These are phyloP conservation scores for Heliconius himera DNA, from an alignment of 1,140 invertebrate genomes.

Conservation along the genomic window DNA sequence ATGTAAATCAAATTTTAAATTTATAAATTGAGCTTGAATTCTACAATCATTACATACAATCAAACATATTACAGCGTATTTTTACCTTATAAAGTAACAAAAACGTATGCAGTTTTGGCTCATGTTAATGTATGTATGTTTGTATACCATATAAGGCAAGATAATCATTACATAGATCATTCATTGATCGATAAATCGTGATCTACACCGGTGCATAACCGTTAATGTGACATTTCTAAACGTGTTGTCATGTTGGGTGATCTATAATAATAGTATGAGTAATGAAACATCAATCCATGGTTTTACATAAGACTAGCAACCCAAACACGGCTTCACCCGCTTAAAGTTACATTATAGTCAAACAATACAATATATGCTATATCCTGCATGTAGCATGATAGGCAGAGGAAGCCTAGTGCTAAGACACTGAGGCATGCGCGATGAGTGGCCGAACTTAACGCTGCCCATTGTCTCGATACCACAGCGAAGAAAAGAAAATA, in stretches of 20 bases:
- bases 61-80: too few relatives aligned
- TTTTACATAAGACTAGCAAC: not conserved
- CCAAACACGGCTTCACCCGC: too few relatives aligned
- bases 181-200: slow-evolving; percentile 7
- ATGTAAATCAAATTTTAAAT: too few relatives aligned
- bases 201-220: not conserved
- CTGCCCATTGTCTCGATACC: not conserved
- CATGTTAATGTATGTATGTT: not conserved
- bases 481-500: not conserved
- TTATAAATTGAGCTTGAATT: too few relatives aligned
- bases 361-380: too few relatives aligned
- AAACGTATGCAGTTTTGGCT: not conserved
- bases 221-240: not conserved
- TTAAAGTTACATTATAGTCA: too few relatives aligned
- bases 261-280: not conserved
- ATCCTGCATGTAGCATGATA: not conserved
- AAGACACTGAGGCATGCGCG: not conserved
- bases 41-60: too few relatives aligned
- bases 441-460: not conserved
- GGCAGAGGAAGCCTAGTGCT: not conserved
- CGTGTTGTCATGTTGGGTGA: not conserved
- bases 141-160: not conserved
- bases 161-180: not conserved
- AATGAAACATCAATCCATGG: not conserved
- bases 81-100: too few relatives aligned